Conservation (phyloP, 1,140 invertebrate species). For the Monochamus saltuarius region DNA sequence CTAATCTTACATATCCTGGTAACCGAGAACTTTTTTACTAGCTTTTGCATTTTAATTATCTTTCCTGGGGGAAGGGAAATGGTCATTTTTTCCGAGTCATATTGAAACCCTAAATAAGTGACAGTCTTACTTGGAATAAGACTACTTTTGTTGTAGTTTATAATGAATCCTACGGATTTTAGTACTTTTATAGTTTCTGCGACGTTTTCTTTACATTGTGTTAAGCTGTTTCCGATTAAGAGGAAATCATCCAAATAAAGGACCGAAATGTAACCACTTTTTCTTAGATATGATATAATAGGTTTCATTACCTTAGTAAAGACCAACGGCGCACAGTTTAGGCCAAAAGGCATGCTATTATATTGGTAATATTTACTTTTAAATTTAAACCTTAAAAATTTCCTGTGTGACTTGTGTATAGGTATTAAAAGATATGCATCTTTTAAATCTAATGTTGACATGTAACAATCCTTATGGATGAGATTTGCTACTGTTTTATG, state of each 20-base stretch:
- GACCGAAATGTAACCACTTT: slow-evolving; percentile 7
- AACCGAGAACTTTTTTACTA: neutral
- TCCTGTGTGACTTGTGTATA: slow-evolving; percentile 16
- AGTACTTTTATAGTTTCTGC: slow-evolving; percentile 2
- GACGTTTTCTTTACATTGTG: slow-evolving; percentile 2
- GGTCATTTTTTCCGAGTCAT: slow-evolving; percentile 7
- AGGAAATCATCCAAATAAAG: slow-evolving; percentile 26
- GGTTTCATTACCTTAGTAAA: slow-evolving; percentile 24
- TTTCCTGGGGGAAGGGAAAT: slow-evolving; percentile 17
- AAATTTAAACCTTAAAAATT: slow-evolving; percentile 37
- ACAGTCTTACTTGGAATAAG: slow-evolving; percentile 3
- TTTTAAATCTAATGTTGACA: neutral
- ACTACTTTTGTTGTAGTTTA: slow-evolving; percentile 23
- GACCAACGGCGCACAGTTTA: no score
- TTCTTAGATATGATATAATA: slow-evolving; percentile 17
- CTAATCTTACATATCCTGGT: slow-evolving; percentile 15
- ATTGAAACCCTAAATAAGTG: slow-evolving; percentile 25
- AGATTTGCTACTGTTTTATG: neutral
- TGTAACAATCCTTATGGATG: slow-evolving; percentile 1
- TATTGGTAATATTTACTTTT: slow-evolving; percentile 33
- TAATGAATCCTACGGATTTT: slow-evolving; percentile 19
- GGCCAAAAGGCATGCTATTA: slow-evolving; percentile 22
- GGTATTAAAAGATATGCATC: slow-evolving; percentile 33
- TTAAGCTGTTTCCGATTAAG: neutral
- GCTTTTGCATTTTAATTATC: slow-evolving; percentile 5